Evolutionary conservation across 2,113 vertebrate genomes (phyloP).

Genomic region (Nothobranchius furzeri): DNA sequence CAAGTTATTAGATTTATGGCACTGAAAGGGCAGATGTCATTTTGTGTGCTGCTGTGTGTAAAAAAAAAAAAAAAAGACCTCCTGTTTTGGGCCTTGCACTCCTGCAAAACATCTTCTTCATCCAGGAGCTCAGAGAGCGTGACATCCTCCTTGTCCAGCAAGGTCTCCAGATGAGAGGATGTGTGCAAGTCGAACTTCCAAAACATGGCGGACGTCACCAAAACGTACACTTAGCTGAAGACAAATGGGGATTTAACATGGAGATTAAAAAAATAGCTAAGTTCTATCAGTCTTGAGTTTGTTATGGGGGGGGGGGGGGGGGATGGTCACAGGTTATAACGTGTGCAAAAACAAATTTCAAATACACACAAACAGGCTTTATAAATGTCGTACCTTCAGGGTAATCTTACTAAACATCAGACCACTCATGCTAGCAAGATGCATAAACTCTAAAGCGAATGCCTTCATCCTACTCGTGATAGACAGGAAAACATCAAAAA

Average conservation of each 20-base stretch:
- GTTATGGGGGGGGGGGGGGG: too few relatives aligned
- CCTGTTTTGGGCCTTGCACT: slow-evolving; percentile 97
- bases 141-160: slow-evolving; percentile 93
- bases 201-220: slow-evolving; percentile 87
- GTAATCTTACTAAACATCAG: slow-evolving; percentile 72
- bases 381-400: slow-evolving; percentile 50
- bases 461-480: slow-evolving; percentile 18
- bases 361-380: not conserved
- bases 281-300: too few relatives aligned
- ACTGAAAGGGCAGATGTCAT: not conserved
- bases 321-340: too few relatives aligned
- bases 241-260: slow-evolving; percentile 6
- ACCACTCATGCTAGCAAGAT: slow-evolving; percentile 28
- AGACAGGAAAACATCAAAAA: not conserved
- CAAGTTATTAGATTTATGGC: slow-evolving; percentile 2
- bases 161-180: slow-evolving; percentile 92
- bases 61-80: slow-evolving; percentile 49
- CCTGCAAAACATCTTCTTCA: slow-evolving; percentile 94
- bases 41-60: not conserved
- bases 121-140: slow-evolving; percentile 91
- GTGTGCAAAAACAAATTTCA: not conserved
- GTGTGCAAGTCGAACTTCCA: slow-evolving; percentile 98
- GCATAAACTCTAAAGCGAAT: slow-evolving; percentile 7
- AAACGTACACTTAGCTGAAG: slow-evolving; percentile 65
- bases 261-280: slow-evolving; percentile 4